Conservation (phyloP, 1,140 invertebrate species). For the Conus ventricosus region DNA sequence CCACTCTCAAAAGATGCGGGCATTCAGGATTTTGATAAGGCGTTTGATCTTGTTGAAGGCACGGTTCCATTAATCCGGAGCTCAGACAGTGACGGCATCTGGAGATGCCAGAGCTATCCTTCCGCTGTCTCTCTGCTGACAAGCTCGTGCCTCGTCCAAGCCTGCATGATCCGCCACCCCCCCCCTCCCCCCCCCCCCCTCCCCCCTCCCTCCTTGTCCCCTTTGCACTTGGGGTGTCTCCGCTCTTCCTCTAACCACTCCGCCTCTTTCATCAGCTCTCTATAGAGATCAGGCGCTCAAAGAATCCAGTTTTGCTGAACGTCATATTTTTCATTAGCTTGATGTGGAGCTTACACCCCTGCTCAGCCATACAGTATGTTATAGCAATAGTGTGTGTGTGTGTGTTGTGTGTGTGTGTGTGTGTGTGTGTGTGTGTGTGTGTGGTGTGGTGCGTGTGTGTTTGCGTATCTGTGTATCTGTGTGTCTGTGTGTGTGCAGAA, state of each 20-base stretch:
- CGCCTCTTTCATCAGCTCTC: not conserved
- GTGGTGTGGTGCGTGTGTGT: no score
- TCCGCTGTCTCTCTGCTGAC: not conserved
- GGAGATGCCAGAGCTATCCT: not conserved
- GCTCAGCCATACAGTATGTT: not conserved
- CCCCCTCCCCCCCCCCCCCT: not conserved
- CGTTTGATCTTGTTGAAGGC: not conserved
- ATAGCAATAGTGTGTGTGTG: no score
- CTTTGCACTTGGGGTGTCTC: no score
- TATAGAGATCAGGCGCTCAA: not conserved
- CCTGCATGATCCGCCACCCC: conserved; percentile 8
- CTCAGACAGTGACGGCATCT: not conserved
- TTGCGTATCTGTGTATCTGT: no score
- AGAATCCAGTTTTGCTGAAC: conserved; percentile 5
- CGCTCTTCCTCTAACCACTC: not conserved
- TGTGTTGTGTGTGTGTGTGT: no score
- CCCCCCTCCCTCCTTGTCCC: not conserved
- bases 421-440: no score
- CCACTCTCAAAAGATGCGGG: not conserved
- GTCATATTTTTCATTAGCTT: conserved; percentile 38
- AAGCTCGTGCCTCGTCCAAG: not conserved
- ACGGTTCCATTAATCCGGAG: not conserved
- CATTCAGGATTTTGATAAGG: not conserved
- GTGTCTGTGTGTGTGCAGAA: no score
- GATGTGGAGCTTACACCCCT: conserved; percentile 22